Evolutionary conservation across 2,888 invertebrate species (phyloP).

Genomic region (Eupithecia exiguata): DNA sequence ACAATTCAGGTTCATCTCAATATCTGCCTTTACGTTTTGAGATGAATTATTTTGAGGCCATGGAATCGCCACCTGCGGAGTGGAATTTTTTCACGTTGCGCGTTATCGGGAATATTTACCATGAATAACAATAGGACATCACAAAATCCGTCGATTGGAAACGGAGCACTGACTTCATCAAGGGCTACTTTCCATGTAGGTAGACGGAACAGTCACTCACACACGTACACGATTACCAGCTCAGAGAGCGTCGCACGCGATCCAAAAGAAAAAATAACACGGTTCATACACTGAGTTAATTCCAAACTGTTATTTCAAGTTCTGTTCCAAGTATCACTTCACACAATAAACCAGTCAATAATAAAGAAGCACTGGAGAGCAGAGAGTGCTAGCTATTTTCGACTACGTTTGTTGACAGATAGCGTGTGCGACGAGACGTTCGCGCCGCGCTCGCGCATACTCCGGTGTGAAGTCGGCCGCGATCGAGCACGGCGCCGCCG

Average conservation of each 20-base stretch:
- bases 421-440: conserved; percentile 76
- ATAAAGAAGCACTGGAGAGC: conserved; percentile 69
- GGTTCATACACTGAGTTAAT: conserved; percentile 74
- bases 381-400: conserved; percentile 70
- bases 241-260: conserved; percentile 79
- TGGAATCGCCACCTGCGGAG: conserved; percentile 71
- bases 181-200: conserved; percentile 77
- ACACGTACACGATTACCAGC: conserved; percentile 73
- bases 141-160: conserved; percentile 65
- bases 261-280: conserved; percentile 81
- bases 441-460: conserved; percentile 82
- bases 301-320: conserved; percentile 61
- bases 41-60: conserved; percentile 71
- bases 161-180: conserved; percentile 68
- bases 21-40: conserved; percentile 41
- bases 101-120: conserved; percentile 67
- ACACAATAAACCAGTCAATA: conserved; percentile 74
- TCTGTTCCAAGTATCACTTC: conserved; percentile 65
- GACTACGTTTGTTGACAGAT: conserved; percentile 82
- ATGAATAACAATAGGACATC: conserved; percentile 67
- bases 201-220: conserved; percentile 80
- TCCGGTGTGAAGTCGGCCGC: conserved; percentile 82
- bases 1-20: conserved; percentile 47
- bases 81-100: conserved; percentile 50
- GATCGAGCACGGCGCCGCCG: conserved; percentile 46